These are phyloP conservation scores for Plagodis pulveraria DNA, from an alignment of 2,888 invertebrate species.

Conservation along the genomic window DNA sequence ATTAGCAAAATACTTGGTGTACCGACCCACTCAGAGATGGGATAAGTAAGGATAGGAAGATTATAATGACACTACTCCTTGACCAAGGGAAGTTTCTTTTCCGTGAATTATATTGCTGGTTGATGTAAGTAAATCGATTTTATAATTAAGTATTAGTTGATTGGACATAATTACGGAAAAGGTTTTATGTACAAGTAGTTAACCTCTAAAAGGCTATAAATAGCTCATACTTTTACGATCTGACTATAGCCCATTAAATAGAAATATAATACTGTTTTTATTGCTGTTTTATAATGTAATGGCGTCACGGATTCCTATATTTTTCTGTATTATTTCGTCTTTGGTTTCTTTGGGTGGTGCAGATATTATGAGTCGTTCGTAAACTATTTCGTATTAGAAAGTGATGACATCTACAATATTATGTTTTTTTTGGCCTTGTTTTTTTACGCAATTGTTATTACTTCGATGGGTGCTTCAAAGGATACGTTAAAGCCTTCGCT, in stretches of 20 bases:
- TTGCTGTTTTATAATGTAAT: conserved; percentile 14
- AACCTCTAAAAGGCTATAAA: conserved; percentile 11
- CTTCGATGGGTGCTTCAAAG: too few species aligned
- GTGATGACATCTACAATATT: neutral
- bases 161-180: conserved; percentile 3
- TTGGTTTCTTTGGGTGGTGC: conserved; percentile 33
- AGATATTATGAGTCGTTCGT: conserved; percentile 2
- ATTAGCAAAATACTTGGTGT: too few species aligned
- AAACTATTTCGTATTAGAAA: conserved; percentile 11
- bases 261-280: conserved; percentile 21
- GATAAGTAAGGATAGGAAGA: too few species aligned
- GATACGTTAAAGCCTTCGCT: too few species aligned
- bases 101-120: too few species aligned
- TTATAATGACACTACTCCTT: too few species aligned
- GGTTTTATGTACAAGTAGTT: conserved; percentile 11
- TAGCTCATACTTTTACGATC: conserved; percentile 14
- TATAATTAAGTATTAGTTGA: neutral
- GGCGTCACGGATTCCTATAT: conserved; percentile 38
- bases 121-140: neutral
- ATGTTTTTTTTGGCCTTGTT: neutral
- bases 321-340: conserved; percentile 16
- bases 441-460: too few species aligned
- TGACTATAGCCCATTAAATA: conserved; percentile 19
- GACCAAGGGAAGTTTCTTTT: neutral
- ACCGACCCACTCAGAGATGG: too few species aligned